A percentile compares a stretch with the other conserved stretches of the same genome.
phyloP scores from a whole-genome alignment of 2,888 invertebrate species.

The Sesia bembeciformis region DNA sequence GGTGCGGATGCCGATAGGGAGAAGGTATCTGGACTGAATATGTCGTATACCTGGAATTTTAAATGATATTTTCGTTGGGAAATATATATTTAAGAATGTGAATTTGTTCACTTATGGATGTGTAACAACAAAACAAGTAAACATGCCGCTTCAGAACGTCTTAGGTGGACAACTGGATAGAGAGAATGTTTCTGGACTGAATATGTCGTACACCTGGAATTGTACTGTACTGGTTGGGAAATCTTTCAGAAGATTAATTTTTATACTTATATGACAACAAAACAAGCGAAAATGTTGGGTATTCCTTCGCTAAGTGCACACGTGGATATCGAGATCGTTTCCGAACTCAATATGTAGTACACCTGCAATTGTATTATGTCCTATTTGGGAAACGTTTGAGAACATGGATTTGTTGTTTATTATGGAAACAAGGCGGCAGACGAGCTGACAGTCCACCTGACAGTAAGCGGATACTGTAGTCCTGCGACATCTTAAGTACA shows the following conservation, averaged over 20 bases:
- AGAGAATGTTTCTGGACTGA: slow-evolving; percentile 16
- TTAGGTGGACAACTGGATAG: slow-evolving; percentile 18
- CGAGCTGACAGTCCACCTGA: no score
- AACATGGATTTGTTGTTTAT: no score
- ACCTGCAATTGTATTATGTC: no score
- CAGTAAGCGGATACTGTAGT: no score
- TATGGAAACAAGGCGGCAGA: no score
- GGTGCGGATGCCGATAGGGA: slow-evolving; percentile 18
- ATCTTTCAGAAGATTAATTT: no score
- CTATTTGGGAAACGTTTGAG: no score
- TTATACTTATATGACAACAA: background rate
- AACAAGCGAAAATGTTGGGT: slow-evolving; percentile 17
- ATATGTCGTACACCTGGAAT: slow-evolving; percentile 42
- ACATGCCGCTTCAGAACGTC: slow-evolving; percentile 24
- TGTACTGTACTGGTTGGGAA: no score
- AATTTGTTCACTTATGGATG: no score
- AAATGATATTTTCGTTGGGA: no score
- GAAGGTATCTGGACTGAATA: slow-evolving; percentile 22
- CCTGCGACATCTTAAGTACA: no score
- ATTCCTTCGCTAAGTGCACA: slow-evolving; percentile 27
- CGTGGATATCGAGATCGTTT: slow-evolving; percentile 13
- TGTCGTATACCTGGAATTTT: slow-evolving; percentile 35
- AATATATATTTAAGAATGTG: no score
- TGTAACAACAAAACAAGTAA: background rate
- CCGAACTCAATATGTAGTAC: slow-evolving; percentile 24